Percentiles rank a stretch among this genome's conserved stretches.
phyloP scores from a whole-genome alignment of 2,888 invertebrate species.

The Melangyna quadrimaculata region DNA sequence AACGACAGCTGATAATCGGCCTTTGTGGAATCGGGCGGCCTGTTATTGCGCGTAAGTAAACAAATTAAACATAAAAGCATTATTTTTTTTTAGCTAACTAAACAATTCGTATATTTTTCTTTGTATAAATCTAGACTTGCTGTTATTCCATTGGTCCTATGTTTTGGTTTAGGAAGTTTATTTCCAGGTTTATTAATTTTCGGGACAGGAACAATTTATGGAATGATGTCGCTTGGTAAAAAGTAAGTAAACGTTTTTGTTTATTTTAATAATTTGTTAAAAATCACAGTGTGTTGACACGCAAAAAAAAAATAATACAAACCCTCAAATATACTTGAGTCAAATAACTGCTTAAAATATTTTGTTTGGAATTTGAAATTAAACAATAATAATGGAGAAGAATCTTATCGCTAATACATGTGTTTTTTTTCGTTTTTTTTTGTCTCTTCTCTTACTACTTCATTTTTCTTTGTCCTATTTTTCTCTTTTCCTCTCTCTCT shows the following conservation, averaged over 20 bases:
- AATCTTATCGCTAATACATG: conserved; percentile 67
- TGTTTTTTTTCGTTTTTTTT: conserved; percentile 70
- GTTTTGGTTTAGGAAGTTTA: conserved; percentile 88
- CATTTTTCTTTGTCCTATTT: conserved; percentile 31
- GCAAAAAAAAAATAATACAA: conserved; percentile 37
- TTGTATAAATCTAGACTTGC: conserved; percentile 84
- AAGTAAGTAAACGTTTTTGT: conserved; percentile 87
- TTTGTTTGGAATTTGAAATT: neutral
- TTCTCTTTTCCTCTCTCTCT: conserved; percentile 37
- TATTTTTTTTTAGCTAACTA: neutral
- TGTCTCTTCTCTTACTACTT: conserved; percentile 74
- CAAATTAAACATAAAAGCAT: neutral
- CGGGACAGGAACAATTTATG: conserved; percentile 93
- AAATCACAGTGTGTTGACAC: conserved; percentile 45
- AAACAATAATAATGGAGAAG: conserved; percentile 56
- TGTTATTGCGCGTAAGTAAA: conserved; percentile 91
- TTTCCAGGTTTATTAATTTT: conserved; percentile 95
- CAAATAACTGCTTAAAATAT: conserved; percentile 39
- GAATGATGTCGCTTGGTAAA: conserved; percentile 96
- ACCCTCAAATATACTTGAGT: conserved; percentile 20
- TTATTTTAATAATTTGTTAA: neutral
- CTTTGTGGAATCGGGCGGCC: conserved; percentile 94
- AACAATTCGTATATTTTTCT: neutral
- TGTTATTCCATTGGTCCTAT: conserved; percentile 90
- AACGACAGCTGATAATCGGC: conserved; percentile 90